A percentile compares a stretch with the other conserved stretches of the same genome.
These are phyloP conservation scores for Notospermus geniculatus DNA, from an alignment of 1,140 invertebrate species.

Conservation along the genomic window DNA sequence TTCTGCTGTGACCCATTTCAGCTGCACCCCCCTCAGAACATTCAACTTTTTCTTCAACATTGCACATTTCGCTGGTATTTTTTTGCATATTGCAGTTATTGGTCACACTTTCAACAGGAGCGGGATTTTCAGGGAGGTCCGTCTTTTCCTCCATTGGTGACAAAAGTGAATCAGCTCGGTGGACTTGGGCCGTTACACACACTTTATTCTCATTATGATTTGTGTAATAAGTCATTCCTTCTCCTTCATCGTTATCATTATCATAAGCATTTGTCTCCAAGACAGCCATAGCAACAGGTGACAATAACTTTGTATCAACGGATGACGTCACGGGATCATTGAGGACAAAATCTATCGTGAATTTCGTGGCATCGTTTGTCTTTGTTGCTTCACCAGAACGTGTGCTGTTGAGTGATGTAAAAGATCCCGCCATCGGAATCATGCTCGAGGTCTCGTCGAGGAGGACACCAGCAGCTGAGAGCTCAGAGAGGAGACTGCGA, in stretches of 20 bases:
- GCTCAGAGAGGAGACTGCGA: slow-evolving; percentile 4
- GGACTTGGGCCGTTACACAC: too few relatives aligned
- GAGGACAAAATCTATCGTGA: neutral
- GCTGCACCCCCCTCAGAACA: too few relatives aligned
- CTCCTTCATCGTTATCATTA: neutral
- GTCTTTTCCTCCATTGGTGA: too few relatives aligned
- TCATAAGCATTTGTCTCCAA: neutral
- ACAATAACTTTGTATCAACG: neutral
- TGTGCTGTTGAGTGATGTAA: neutral
- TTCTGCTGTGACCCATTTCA: too few relatives aligned
- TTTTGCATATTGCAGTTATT: too few relatives aligned
- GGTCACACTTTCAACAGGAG: too few relatives aligned
- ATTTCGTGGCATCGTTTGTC: neutral
- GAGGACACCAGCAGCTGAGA: neutral
- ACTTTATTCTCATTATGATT: too few relatives aligned
- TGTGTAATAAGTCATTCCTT: neutral
- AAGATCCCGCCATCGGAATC: slow-evolving; percentile 3
- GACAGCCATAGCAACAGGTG: neutral
- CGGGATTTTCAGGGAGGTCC: too few relatives aligned
- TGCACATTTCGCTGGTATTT: too few relatives aligned
- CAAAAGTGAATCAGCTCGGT: too few relatives aligned
- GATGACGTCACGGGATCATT: neutral
- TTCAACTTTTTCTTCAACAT: too few relatives aligned
- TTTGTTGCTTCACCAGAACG: neutral
- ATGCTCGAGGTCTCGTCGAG: neutral